These are phyloP conservation scores for Sphenodon punctatus DNA, from an alignment of 2,797 vertebrate genomes.

Conservation along the genomic window DNA sequence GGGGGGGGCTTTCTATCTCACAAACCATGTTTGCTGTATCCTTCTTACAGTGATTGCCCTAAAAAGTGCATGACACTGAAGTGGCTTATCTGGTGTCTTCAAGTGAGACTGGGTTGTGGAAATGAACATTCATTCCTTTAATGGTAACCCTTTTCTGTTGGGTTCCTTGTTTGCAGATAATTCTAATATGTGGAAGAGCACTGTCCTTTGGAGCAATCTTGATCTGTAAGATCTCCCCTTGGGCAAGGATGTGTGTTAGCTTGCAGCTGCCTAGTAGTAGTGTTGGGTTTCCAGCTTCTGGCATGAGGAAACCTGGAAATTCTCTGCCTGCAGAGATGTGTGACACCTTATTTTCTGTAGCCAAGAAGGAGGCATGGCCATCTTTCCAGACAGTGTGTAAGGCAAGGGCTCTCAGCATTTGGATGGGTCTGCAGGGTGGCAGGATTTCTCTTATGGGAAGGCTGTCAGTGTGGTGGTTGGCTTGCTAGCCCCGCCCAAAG, in stretches of 20 bases:
- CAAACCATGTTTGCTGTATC: constrained; percentile 31
- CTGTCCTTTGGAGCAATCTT: constrained; percentile 10
- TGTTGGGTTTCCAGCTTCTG: constrained; percentile 38
- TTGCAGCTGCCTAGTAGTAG: constrained; percentile 36
- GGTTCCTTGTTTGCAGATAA: neutral
- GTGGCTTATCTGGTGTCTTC: constrained; percentile 32
- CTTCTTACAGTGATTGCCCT: constrained; percentile 11
- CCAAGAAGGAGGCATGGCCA: neutral
- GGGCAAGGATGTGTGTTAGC: constrained; percentile 38
- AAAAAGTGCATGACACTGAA: neutral
- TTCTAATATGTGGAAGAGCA: neutral
- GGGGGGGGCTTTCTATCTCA: constrained; percentile 16
- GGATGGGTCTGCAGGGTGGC: neutral
- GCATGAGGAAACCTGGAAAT: constrained; percentile 34
- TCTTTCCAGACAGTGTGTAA: constrained; percentile 13
- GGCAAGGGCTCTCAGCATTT: neutral
- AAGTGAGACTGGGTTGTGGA: constrained; percentile 17
- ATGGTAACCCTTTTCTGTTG: neutral
- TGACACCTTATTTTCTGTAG: neutral
- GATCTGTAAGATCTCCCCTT: constrained; percentile 19
- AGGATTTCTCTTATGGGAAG: neutral
- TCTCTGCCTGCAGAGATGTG: constrained; percentile 29
- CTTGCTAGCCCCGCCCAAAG: neutral
- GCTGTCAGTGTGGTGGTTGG: neutral
- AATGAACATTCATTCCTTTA: neutral